A percentile compares a stretch with the other conserved stretches of the same genome.
These are phyloP conservation scores for Macaca mulatta DNA, from an alignment of 2,113 vertebrate genomes.

Conservation along the genomic window DNA sequence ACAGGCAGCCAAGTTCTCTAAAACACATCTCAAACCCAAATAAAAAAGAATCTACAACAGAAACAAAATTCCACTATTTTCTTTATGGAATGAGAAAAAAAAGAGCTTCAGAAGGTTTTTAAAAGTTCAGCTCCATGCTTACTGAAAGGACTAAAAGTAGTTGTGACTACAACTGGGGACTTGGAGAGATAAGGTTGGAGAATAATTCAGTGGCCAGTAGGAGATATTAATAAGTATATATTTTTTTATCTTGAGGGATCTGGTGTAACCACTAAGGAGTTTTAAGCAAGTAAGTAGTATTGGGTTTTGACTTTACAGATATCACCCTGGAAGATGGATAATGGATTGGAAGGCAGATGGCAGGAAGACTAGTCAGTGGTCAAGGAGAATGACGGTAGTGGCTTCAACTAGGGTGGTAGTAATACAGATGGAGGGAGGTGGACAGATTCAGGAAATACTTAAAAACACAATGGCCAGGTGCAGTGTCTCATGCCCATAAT, in stretches of 20 bases:
- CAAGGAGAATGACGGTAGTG: neutral
- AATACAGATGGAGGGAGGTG: neutral
- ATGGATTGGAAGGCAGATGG: neutral
- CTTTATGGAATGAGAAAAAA: neutral
- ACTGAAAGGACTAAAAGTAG: neutral
- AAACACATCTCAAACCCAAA: conserved; percentile 17
- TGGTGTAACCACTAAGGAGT: neutral
- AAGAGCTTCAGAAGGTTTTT: accelerated
- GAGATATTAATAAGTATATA: neutral
- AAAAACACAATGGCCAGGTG: neutral
- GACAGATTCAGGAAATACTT: too few species aligned
- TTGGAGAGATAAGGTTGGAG: neutral
- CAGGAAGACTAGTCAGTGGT: neutral
- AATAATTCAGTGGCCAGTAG: neutral
- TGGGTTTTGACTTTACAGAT: neutral
- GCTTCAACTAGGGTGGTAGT: neutral
- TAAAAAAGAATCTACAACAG: neutral
- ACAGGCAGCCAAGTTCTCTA: neutral
- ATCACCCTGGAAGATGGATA: neutral
- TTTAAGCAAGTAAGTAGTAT: neutral
- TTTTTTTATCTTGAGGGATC: neutral
- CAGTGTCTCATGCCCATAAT: too few species aligned
- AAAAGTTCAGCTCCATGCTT: neutral
- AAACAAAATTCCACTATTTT: neutral
- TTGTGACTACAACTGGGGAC: neutral